Percentiles rank a stretch among this genome's conserved stretches.
phyloP scores from a whole-genome alignment of 1,140 invertebrate genomes.

The Drosophila littoralis region DNA sequence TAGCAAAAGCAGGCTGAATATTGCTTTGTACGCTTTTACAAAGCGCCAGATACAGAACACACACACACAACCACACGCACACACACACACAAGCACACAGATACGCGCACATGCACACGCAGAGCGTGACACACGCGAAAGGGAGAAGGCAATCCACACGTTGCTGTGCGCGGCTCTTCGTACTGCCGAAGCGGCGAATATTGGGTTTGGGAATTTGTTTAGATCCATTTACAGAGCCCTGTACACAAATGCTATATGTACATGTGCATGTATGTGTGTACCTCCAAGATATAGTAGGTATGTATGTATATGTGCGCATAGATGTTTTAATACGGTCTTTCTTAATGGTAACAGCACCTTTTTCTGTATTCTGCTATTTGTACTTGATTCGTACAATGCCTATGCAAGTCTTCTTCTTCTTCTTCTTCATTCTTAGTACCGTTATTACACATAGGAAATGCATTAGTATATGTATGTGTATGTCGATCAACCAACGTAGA shows the following conservation, averaged over 20 bases:
- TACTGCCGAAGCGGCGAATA: slow-evolving; percentile 7
- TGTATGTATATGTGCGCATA: not conserved
- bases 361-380: too few species aligned
- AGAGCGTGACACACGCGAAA: slow-evolving; percentile 38
- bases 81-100: not conserved
- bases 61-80: not conserved
- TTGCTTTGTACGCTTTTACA: slow-evolving; percentile 8
- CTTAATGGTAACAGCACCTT: too few species aligned
- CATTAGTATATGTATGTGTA: too few species aligned
- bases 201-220: slow-evolving; percentile 10
- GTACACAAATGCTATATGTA: not conserved
- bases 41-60: slow-evolving; percentile 31
- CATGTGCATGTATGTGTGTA: not conserved
- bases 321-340: not conserved
- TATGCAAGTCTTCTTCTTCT: too few species aligned
- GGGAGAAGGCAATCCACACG: slow-evolving; percentile 27
- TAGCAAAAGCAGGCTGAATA: slow-evolving; percentile 23
- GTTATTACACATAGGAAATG: too few species aligned
- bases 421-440: too few species aligned
- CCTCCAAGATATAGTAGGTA: not conserved
- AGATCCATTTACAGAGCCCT: not conserved
- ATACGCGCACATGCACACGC: slow-evolving; percentile 4
- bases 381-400: too few species aligned
- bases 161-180: slow-evolving; percentile 10
- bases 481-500: too few species aligned